A percentile compares a stretch with the other conserved stretches of the same genome.
Conservation (phyloP, 2,888 invertebrate genomes). For the Clostera curtula region DNA sequence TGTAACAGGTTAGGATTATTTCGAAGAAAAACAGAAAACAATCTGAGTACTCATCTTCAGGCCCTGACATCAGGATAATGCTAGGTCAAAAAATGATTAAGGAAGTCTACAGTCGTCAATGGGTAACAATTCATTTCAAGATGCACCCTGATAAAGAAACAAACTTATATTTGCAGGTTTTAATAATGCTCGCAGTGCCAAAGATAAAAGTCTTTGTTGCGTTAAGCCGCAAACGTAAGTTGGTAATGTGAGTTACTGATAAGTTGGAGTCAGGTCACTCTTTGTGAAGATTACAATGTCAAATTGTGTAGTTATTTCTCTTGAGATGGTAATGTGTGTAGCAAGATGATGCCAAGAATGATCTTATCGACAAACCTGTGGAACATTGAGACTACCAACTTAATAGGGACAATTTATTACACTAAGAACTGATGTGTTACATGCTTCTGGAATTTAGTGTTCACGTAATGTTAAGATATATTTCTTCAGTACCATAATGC, state of each 20-base stretch:
- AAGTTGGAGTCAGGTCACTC: conserved; percentile 56
- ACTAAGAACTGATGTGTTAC: no score
- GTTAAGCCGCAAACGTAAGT: conserved; percentile 21
- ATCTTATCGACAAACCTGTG: conserved; percentile 36
- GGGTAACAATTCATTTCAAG: conserved; percentile 17
- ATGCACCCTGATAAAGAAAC: conserved; percentile 25
- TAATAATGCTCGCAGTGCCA: conserved; percentile 6
- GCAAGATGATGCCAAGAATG: conserved; percentile 48
- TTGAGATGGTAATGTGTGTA: conserved; percentile 56
- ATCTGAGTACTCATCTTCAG: no score
- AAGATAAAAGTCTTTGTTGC: conserved; percentile 27
- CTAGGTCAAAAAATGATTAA: conserved; percentile 8
- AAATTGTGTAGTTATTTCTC: conserved; percentile 40
- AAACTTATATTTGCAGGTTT: conserved; percentile 20
- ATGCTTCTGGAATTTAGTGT: no score
- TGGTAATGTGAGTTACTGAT: conserved; percentile 37
- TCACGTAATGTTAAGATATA: no score
- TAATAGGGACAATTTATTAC: no score
- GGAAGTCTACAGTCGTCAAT: conserved; percentile 18
- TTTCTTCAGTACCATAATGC: no score
- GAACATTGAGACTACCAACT: conserved; percentile 15
- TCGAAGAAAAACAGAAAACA: no score
- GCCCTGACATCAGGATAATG: no score
- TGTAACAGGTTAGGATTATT: no score
- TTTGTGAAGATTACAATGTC: conserved; percentile 58